Conservation (phyloP, 2,888 invertebrate species). For the Agonum fuliginosum region DNA sequence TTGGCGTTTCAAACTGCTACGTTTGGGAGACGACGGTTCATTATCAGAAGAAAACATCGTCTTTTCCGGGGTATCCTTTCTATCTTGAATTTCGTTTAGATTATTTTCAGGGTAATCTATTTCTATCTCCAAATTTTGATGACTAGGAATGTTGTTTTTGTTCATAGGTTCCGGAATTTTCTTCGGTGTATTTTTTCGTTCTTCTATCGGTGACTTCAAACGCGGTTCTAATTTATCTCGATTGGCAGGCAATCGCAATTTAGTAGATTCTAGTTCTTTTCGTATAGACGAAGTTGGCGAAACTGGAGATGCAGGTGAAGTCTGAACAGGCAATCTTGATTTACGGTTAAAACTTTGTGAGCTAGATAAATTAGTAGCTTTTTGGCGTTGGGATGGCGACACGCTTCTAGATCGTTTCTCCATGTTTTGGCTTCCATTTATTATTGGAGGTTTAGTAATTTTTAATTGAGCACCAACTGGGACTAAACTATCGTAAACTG, state of each 20-base stretch:
- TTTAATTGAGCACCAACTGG: slow-evolving; percentile 57
- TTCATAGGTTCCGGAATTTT: slow-evolving; percentile 37
- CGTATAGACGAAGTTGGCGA: slow-evolving; percentile 68
- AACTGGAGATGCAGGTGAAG: slow-evolving; percentile 64
- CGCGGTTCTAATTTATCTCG: slow-evolving; percentile 70
- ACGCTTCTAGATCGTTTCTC: slow-evolving; percentile 56
- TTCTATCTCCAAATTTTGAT: slow-evolving; percentile 67
- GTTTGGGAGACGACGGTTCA: slow-evolving; percentile 45
- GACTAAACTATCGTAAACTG: slow-evolving; percentile 67
- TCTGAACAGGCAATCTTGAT: slow-evolving; percentile 53
- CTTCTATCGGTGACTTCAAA: slow-evolving; percentile 69
- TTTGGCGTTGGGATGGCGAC: slow-evolving; percentile 44
- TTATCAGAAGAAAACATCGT: slow-evolving; percentile 49
- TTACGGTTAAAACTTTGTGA: slow-evolving; percentile 58
- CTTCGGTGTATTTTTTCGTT: slow-evolving; percentile 62
- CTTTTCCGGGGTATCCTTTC: slow-evolving; percentile 57
- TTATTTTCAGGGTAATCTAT: slow-evolving; percentile 67
- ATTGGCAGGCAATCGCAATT: slow-evolving; percentile 69
- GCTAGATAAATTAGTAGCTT: slow-evolving; percentile 35
- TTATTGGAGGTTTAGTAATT: slow-evolving; percentile 49
- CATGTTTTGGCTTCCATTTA: slow-evolving; percentile 43
- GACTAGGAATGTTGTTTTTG: slow-evolving; percentile 63
- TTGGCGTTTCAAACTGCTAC: slow-evolving; percentile 53
- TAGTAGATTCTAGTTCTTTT: slow-evolving; percentile 67
- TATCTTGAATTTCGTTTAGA: slow-evolving; percentile 54